Evolutionary conservation across 2,113 vertebrate species (phyloP).

Genomic region (Ciconia maguari): DNA sequence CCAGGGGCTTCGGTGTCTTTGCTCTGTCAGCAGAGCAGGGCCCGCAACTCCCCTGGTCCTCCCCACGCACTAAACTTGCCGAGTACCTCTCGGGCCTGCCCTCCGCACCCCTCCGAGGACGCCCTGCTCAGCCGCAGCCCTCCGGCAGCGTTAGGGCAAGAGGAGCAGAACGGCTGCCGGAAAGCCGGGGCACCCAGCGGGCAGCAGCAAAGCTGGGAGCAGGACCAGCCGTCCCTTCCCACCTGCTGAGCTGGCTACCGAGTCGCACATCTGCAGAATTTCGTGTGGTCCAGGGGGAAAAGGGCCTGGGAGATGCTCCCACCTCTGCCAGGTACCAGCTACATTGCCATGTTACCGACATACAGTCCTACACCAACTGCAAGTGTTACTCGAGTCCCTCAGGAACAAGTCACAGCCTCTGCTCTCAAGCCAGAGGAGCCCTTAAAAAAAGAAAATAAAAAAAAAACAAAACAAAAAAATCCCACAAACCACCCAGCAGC

Average conservation of each 20-base stretch:
- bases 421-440: neutral
- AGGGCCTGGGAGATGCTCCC: neutral
- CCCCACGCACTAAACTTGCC: fast-evolving
- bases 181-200: neutral
- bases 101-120: neutral
- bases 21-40: neutral
- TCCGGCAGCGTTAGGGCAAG: neutral
- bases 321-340: neutral
- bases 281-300: fast-evolving
- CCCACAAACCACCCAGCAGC: neutral
- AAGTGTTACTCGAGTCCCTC: neutral
- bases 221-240: neutral
- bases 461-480: neutral
- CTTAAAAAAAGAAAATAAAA: neutral
- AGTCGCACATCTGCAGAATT: neutral
- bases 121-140: neutral
- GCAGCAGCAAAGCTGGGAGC: neutral
- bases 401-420: neutral
- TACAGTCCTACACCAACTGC: neutral
- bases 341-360: fast-evolving
- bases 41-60: neutral
- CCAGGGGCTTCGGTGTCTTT: neutral
- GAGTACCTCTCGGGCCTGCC: neutral
- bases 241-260: fast-evolving
- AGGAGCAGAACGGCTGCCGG: neutral